Conservation (phyloP, 1,140 invertebrate species). For the Oryctes rhinoceros region DNA sequence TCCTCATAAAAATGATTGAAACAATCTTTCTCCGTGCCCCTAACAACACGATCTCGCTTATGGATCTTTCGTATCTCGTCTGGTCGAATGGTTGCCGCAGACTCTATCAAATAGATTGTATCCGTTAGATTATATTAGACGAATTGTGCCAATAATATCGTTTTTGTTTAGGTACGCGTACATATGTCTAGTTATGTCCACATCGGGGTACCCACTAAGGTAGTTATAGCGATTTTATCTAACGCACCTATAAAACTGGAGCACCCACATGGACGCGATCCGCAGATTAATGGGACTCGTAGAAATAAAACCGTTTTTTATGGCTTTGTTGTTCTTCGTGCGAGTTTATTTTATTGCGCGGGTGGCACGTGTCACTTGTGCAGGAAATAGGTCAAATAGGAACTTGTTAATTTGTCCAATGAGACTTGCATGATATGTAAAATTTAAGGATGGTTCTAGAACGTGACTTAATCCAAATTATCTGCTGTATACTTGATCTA, state of each 20-base stretch:
- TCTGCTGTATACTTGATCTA: too few species aligned
- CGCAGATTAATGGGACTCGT: not conserved
- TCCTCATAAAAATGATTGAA: conserved; percentile 11
- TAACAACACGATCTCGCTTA: not conserved
- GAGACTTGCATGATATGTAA: too few species aligned
- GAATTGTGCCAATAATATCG: too few species aligned
- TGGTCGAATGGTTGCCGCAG: not conserved
- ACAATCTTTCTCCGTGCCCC: not conserved
- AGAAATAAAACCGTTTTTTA: not conserved
- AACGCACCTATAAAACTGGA: not conserved
- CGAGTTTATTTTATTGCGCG: not conserved
- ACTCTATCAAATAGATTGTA: not conserved
- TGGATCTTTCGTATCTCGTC: not conserved
- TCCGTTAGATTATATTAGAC: too few species aligned
- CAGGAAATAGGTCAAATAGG: not conserved
- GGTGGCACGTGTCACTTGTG: not conserved
- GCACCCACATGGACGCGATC: not conserved
- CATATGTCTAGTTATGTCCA: too few species aligned
- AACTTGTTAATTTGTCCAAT: too few species aligned
- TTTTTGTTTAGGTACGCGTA: too few species aligned
- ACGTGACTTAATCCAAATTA: too few species aligned
- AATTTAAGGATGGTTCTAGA: too few species aligned
- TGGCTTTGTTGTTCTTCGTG: not conserved
- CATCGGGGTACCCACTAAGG: too few species aligned
- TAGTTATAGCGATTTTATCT: too few species aligned